Conservation (phyloP, 2,888 invertebrate genomes). For the Cheilosia scutellata region DNA sequence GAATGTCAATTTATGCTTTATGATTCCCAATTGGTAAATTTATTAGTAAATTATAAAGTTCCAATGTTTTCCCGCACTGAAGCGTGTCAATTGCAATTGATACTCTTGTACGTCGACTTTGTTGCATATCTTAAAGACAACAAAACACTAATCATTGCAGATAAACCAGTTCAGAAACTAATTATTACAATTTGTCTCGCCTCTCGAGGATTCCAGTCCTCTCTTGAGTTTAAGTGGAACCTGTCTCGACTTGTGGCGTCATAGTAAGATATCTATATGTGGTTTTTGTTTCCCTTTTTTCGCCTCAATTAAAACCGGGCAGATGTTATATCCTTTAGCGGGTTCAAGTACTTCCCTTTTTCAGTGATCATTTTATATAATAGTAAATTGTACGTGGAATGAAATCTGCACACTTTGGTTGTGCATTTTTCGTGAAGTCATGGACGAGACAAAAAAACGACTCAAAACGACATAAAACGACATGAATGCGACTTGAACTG, state of each 20-base stretch:
- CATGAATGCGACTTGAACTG: slow-evolving; percentile 3
- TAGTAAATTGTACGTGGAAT: slow-evolving; percentile 29
- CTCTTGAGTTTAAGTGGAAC: slow-evolving; percentile 13
- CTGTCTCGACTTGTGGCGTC: slow-evolving; percentile 51
- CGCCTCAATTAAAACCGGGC: slow-evolving; percentile 50
- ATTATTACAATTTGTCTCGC: slow-evolving; percentile 32
- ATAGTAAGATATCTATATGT: slow-evolving; percentile 2
- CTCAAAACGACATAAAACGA: slow-evolving; percentile 28
- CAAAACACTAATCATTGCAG: background rate
- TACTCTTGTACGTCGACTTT: background rate
- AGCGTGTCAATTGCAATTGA: background rate
- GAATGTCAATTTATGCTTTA: slow-evolving; percentile 52
- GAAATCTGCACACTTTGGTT: slow-evolving; percentile 7
- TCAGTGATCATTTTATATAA: background rate
- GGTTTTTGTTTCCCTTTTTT: background rate
- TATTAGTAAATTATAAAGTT: no score
- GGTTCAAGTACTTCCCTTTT: slow-evolving; percentile 11
- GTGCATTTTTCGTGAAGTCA: background rate
- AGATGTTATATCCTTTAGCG: slow-evolving; percentile 49
- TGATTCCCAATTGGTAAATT: background rate
- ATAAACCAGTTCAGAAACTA: slow-evolving; percentile 50
- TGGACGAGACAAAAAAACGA: slow-evolving; percentile 5
- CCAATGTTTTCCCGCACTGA: background rate
- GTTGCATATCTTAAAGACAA: background rate
- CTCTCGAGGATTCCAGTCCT: slow-evolving; percentile 3